Conservation (phyloP, 2,113 vertebrate genomes). For the Xiphias gladius region DNA sequence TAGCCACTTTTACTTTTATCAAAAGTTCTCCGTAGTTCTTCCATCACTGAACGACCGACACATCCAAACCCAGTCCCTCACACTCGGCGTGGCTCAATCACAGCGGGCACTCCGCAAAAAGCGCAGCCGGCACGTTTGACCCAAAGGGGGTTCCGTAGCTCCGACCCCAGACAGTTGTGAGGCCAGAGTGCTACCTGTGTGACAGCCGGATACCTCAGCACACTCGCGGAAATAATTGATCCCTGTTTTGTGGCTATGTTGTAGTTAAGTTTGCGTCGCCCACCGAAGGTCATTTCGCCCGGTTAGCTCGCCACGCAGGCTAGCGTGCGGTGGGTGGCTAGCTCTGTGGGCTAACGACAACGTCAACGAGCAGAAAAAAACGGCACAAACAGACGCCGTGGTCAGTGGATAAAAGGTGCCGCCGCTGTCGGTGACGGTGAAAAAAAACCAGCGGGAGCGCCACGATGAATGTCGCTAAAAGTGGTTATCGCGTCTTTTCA, state of each 20-base stretch:
- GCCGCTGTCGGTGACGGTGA: neutral
- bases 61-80: neutral
- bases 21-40: neutral
- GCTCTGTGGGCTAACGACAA: constrained; percentile 31
- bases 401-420: neutral
- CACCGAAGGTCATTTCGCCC: neutral
- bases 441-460: neutral
- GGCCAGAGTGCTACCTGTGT: constrained; percentile 4
- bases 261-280: neutral
- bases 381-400: neutral
- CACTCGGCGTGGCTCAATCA: neutral
- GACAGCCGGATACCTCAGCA: neutral
- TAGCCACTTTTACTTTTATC: neutral
- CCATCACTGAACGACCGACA: neutral
- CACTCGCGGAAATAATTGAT: neutral
- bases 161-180: neutral
- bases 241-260: neutral
- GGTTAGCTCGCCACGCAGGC: neutral
- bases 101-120: neutral
- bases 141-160: constrained; percentile 34
- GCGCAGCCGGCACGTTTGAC: neutral
- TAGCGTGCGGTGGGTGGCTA: constrained; percentile 7
- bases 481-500: constrained; percentile 94
- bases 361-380: constrained; percentile 19
- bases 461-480: constrained; percentile 94